A percentile compares a stretch with the other conserved stretches of the same genome.
phyloP scores from a whole-genome alignment of 2,113 vertebrate species.

The Azemiops feae region DNA sequence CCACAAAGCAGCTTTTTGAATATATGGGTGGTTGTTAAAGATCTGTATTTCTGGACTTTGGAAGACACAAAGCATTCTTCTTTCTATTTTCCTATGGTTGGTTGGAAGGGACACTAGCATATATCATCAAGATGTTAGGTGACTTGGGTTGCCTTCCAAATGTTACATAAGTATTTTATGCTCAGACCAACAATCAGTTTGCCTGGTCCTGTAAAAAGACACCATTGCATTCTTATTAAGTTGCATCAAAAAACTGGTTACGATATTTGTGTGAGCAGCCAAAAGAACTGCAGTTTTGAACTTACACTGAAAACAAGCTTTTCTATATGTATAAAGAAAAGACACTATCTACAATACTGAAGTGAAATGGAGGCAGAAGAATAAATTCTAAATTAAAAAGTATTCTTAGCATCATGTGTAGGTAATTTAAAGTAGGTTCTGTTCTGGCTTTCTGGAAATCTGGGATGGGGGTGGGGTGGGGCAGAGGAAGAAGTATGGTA shows the following conservation, averaged over 20 bases:
- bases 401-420: neutral
- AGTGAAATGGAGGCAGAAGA: neutral
- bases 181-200: constrained; percentile 9
- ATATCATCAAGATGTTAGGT: neutral
- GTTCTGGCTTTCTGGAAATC: neutral
- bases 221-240: neutral
- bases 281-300: neutral
- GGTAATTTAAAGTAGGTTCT: neutral
- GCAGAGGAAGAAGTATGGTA: too few relatives aligned
- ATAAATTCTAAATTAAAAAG: neutral
- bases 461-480: too few relatives aligned
- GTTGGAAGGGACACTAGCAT: neutral
- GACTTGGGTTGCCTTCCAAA: neutral
- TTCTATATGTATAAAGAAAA: neutral
- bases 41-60: neutral
- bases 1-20: neutral
- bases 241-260: neutral
- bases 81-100: neutral
- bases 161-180: accelerated
- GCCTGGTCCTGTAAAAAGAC: neutral
- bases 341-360: neutral
- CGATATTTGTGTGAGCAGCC: neutral
- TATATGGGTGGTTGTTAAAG: neutral
- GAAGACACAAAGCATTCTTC: neutral
- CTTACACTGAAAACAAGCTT: neutral